Evolutionary conservation across 1,140 invertebrate species (phyloP).

Genomic region (Eumaeus atala): DNA sequence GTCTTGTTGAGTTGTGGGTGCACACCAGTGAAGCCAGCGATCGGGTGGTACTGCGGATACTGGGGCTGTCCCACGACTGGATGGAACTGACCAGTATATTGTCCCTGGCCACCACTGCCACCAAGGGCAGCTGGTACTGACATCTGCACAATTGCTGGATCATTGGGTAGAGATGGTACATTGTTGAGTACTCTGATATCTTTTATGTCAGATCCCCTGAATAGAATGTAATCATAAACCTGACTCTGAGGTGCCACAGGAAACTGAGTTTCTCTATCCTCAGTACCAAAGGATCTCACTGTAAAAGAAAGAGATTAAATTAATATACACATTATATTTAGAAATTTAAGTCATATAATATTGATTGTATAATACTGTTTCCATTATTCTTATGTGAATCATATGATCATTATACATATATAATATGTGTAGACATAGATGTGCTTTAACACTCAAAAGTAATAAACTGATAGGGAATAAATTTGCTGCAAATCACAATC

Average conservation of each 20-base stretch:
- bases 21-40: slow-evolving; percentile 77
- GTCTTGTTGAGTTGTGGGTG: slow-evolving; percentile 78
- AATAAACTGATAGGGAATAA: too few relatives aligned
- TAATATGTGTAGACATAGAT: too few relatives aligned
- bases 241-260: slow-evolving; percentile 96
- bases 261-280: slow-evolving; percentile 94
- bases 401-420: too few relatives aligned
- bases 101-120: slow-evolving; percentile 47
- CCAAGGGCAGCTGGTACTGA: slow-evolving; percentile 80
- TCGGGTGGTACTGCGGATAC: slow-evolving; percentile 72
- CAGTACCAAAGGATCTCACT: slow-evolving; percentile 99
- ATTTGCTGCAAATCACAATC: too few relatives aligned
- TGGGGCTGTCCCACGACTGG: slow-evolving; percentile 61
- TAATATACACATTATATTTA: too few relatives aligned
- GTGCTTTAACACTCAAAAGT: too few relatives aligned
- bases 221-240: slow-evolving; percentile 99
- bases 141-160: slow-evolving; percentile 96
- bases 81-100: slow-evolving; percentile 63
- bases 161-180: slow-evolving; percentile 85
- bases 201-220: slow-evolving; percentile 98
- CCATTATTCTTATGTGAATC: too few relatives aligned
- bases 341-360: too few relatives aligned
- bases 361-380: too few relatives aligned
- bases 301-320: slow-evolving; percentile 59
- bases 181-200: slow-evolving; percentile 95